A percentile compares a stretch with the other conserved stretches of the same genome.
phyloP scores from a whole-genome alignment of 2,888 invertebrate genomes.

The Machimus rusticus region DNA sequence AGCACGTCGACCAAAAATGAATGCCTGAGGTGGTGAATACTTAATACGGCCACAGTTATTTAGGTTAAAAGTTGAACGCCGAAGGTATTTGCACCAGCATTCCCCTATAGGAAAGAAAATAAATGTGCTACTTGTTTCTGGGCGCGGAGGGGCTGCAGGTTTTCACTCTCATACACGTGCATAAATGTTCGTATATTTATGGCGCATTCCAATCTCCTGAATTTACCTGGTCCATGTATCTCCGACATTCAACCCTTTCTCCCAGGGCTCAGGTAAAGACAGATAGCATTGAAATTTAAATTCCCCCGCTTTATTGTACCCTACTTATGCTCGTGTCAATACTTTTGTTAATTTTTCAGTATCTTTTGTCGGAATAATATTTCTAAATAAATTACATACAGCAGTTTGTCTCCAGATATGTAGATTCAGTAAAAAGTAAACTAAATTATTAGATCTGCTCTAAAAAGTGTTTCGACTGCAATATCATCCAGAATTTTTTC shows the following conservation, averaged over 20 bases:
- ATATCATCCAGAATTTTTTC: neutral
- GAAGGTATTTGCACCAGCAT: neutral
- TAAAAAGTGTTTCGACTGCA: neutral
- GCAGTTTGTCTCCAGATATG: neutral
- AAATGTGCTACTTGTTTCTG: neutral
- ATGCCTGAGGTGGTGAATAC: neutral
- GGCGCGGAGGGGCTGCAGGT: neutral
- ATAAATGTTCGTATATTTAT: neutral
- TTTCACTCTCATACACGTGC: neutral
- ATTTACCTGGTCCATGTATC: neutral
- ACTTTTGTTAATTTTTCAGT: neutral
- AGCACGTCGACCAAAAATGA: neutral
- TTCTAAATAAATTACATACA: neutral
- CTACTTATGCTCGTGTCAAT: neutral
- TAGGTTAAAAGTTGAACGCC: neutral
- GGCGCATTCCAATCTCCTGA: neutral
- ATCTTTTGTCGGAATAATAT: neutral
- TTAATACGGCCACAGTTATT: neutral
- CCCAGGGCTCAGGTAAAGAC: neutral
- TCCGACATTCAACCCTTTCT: neutral
- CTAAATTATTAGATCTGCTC: no score
- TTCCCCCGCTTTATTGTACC: neutral
- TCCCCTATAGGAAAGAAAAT: neutral
- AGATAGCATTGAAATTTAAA: neutral
- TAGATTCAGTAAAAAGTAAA: neutral